These are phyloP conservation scores for Drosophila hamatofila DNA, from an alignment of 2,888 invertebrate species.

Conservation along the genomic window DNA sequence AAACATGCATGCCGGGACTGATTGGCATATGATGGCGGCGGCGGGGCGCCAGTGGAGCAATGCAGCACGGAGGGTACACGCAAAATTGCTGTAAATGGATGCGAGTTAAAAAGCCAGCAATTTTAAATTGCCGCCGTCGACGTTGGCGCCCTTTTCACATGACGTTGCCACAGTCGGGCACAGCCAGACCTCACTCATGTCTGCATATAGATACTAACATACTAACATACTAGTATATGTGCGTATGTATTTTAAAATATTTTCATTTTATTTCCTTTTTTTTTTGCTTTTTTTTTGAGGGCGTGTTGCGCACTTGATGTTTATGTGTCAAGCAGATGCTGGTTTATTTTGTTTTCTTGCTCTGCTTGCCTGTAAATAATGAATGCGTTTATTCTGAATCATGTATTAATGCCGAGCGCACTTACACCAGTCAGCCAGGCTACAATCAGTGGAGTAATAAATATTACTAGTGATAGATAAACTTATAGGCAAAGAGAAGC, in stretches of 20 bases:
- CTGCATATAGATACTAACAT: not conserved
- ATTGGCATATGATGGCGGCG: slow-evolving; percentile 17
- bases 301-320: slow-evolving; percentile 72
- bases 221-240: not conserved
- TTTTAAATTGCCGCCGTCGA: slow-evolving; percentile 76
- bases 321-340: slow-evolving; percentile 75
- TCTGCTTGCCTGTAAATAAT: slow-evolving; percentile 71
- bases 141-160: slow-evolving; percentile 44
- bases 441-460: not conserved
- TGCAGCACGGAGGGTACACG: slow-evolving; percentile 39
- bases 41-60: not conserved
- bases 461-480: not conserved
- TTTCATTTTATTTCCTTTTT: slow-evolving; percentile 15
- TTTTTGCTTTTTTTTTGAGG: slow-evolving; percentile 9
- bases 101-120: slow-evolving; percentile 80
- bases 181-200: slow-evolving; percentile 12
- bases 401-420: slow-evolving; percentile 60
- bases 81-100: slow-evolving; percentile 81
- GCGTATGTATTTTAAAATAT: slow-evolving; percentile 8
- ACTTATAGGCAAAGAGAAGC: not conserved
- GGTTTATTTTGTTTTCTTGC: slow-evolving; percentile 60
- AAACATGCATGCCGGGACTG: slow-evolving; percentile 29
- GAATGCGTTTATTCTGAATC: slow-evolving; percentile 77
- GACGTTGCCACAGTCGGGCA: slow-evolving; percentile 17
- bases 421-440: slow-evolving; percentile 49